Evolutionary conservation across 2,797 vertebrate species (phyloP).

Genomic region (Epinephelus malabaricus): DNA sequence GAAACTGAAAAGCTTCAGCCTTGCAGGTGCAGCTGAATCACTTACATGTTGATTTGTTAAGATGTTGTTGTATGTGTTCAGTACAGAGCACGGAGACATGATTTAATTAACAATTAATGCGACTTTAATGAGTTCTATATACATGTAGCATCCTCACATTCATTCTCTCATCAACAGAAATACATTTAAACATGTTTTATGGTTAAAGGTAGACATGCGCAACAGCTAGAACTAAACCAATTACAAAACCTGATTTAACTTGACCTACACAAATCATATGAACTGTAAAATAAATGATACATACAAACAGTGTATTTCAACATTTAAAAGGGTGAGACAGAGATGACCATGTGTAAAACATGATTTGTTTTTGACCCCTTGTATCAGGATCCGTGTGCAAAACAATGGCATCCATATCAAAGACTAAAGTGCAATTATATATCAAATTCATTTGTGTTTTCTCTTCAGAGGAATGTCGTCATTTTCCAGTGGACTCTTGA

Average conservation of each 20-base stretch:
- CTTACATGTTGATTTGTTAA: background rate
- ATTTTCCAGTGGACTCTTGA: conserved; percentile 28
- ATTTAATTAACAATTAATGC: conserved; percentile 60
- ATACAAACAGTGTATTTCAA: conserved; percentile 43
- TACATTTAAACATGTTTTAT: conserved; percentile 30
- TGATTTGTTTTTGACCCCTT: conserved; percentile 10
- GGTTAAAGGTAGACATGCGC: conserved; percentile 38
- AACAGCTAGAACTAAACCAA: conserved; percentile 38
- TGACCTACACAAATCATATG: conserved; percentile 34
- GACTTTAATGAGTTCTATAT: conserved; percentile 71
- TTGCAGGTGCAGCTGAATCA: background rate
- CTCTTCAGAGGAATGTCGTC: conserved; percentile 66
- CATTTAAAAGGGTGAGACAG: conserved; percentile 42
- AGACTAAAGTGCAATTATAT: conserved; percentile 80
- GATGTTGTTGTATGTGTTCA: background rate
- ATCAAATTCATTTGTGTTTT: conserved; percentile 59
- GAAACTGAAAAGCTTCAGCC: background rate
- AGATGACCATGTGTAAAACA: conserved; percentile 37
- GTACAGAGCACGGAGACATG: conserved; percentile 6
- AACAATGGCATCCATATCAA: conserved; percentile 71
- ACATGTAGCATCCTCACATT: conserved; percentile 63
- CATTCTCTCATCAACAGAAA: conserved; percentile 50
- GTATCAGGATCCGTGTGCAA: conserved; percentile 68
- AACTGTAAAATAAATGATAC: conserved; percentile 35
- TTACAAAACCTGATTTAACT: conserved; percentile 37